A percentile compares a stretch with the other conserved stretches of the same genome.
Evolutionary conservation across 2,797 vertebrate genomes (phyloP).

Genomic region (Coregonus sp.): DNA sequence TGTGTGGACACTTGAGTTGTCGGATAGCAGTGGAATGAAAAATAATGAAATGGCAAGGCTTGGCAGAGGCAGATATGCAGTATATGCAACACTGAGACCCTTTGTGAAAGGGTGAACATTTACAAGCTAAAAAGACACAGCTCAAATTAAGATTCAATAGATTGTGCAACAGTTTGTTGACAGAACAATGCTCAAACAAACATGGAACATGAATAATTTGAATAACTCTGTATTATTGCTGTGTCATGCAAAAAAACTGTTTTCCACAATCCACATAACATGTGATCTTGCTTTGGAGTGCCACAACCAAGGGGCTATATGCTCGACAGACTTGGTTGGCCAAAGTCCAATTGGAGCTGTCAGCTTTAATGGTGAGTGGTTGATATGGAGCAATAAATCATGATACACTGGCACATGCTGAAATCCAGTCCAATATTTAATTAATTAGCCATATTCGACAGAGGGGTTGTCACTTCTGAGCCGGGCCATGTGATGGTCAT

Average conservation of each 20-base stretch:
- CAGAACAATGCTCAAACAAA: neutral
- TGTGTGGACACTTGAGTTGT: constrained; percentile 32
- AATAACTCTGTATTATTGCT: neutral
- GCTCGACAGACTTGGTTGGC: constrained; percentile 13
- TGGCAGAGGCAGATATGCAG: neutral
- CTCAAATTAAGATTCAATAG: neutral
- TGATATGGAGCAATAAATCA: constrained; percentile 43
- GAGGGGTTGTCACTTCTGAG: constrained; percentile 27
- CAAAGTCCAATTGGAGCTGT: constrained; percentile 30
- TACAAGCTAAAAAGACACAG: neutral
- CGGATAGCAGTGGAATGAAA: constrained; percentile 6
- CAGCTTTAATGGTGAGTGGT: constrained; percentile 28
- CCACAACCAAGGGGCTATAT: neutral
- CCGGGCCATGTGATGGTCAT: neutral
- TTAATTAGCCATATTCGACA: constrained; percentile 34
- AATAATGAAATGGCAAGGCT: constrained; percentile 34
- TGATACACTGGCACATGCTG: constrained; percentile 14
- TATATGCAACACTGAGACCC: neutral
- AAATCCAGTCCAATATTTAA: constrained; percentile 17
- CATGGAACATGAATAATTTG: neutral
- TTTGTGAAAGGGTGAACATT: constrained; percentile 3
- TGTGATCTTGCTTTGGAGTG: neutral
- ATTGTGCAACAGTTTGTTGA: neutral
- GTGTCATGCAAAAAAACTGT: neutral
- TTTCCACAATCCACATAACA: neutral